Evolutionary conservation across 2,888 invertebrate species (phyloP).

Genomic region (Rotaria macrura): DNA sequence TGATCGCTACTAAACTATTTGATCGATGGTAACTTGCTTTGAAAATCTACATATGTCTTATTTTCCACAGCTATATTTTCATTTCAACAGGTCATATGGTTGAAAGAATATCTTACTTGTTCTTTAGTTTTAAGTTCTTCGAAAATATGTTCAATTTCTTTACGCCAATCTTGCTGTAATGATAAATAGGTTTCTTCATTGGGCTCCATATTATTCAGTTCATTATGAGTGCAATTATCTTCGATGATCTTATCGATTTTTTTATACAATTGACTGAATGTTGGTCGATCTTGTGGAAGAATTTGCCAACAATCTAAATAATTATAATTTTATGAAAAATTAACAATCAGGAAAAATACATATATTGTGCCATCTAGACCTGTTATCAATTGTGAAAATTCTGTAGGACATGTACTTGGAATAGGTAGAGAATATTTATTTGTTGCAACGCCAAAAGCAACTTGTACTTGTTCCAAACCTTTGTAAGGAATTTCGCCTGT

Average conservation of each 20-base stretch:
- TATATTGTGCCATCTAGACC: too few relatives aligned
- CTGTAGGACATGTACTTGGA: conserved; percentile 82
- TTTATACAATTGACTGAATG: conserved; percentile 71
- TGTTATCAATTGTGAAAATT: conserved; percentile 76
- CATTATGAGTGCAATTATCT: conserved; percentile 79
- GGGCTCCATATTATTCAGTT: conserved; percentile 57
- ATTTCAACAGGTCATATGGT: too few relatives aligned
- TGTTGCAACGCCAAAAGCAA: conserved; percentile 88
- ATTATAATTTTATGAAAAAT: neutral
- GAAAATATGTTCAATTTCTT: conserved; percentile 85
- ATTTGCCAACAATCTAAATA: conserved; percentile 67
- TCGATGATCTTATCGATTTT: conserved; percentile 69
- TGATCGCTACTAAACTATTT: too few relatives aligned
- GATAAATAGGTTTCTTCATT: conserved; percentile 87
- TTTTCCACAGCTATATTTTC: too few relatives aligned
- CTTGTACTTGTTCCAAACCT: conserved; percentile 79
- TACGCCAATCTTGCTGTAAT: conserved; percentile 84
- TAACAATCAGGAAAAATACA: neutral
- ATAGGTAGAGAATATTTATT: conserved; percentile 88
- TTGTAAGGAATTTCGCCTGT: conserved; percentile 94
- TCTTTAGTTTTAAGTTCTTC: conserved; percentile 82
- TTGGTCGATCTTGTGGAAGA: conserved; percentile 77
- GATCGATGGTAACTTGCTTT: too few relatives aligned
- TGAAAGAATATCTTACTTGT: conserved; percentile 88
- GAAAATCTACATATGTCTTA: too few relatives aligned